Evolutionary conservation across 2,113 vertebrate genomes (phyloP), one percentile per base, ranked within the genome.

Genomic region (Choloepus hoffmanni): DNA sequence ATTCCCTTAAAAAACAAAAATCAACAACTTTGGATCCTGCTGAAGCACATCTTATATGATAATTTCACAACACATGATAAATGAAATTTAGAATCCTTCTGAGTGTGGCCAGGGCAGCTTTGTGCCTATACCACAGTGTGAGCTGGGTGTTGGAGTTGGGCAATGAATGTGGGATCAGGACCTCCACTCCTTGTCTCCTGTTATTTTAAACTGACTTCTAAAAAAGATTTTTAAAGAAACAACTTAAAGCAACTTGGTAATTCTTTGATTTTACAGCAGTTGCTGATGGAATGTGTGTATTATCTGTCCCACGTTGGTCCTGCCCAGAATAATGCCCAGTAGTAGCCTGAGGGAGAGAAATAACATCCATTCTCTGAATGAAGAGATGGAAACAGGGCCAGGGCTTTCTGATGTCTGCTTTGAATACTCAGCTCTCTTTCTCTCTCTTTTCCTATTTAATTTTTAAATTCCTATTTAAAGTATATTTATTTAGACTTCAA

Each of bases 321-420:
- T 94, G 92, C 85, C 82, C 90, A 95, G 96, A 96, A 98, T 87
- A 97, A 74, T 89, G 88, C 93, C 92, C 83, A 26, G n/a, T 94
- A 12, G 81, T 62, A 18, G 92, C 89, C 77, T 60, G 67, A 81
- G 48, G 0, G 85, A 96, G 96, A 91, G 73, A 97, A 85, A 96
- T 96, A 90, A 97, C 67, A 36, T 92, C 77, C 89, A 85, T 95
- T 98, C 96, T 97, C 24, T 95, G 68, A 48, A 95, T 33, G n/a
- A 73, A 70, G 94, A 96, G 36, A 91, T 78, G 67, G 62, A 95
- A 95, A 95, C 87, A 96, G 94, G 92, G 65, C 65, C 30, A 33
- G 65, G 74, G 50, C 50, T 78, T 79, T 85, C 2, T 13, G 76
- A 53, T 87, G 40, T 30, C 43, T 2, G 50, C n/a, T 95, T 91